phyloP scores from a whole-genome alignment of 2,797 vertebrate species.

The Sebastes iracundus region DNA sequence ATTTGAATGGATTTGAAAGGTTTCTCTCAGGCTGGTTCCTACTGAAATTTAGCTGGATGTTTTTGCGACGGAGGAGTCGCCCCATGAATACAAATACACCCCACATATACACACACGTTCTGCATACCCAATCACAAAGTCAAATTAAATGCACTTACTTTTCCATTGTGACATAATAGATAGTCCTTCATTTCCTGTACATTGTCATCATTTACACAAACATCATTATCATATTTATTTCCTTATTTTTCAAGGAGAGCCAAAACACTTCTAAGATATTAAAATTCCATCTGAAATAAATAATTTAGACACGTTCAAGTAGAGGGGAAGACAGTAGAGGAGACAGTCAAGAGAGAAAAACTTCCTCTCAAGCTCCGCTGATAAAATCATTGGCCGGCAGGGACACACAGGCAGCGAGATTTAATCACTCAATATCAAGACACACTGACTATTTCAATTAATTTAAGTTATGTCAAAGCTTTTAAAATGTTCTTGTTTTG shows the following conservation, averaged over 20 bases:
- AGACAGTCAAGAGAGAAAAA: slow-evolving; percentile 8
- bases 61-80: slow-evolving; percentile 16
- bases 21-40: slow-evolving; percentile 44
- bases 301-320: slow-evolving; percentile 28
- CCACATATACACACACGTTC: not conserved
- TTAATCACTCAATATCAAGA: slow-evolving; percentile 46
- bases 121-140: slow-evolving; percentile 2
- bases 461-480: slow-evolving; percentile 15
- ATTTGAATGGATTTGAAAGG: slow-evolving; percentile 69
- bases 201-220: slow-evolving; percentile 26
- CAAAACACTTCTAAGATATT: slow-evolving; percentile 16
- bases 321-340: slow-evolving; percentile 1
- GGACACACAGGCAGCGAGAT: slow-evolving; percentile 36
- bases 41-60: slow-evolving; percentile 61
- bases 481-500: slow-evolving; percentile 22
- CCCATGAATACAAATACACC: slow-evolving; percentile 46
- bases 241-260: slow-evolving; percentile 27
- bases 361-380: slow-evolving; percentile 17
- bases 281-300: slow-evolving; percentile 33
- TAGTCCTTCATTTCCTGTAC: not conserved
- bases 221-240: slow-evolving; percentile 12
- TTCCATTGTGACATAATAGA: slow-evolving; percentile 17
- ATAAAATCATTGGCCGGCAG: slow-evolving; percentile 57
- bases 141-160: slow-evolving; percentile 19
- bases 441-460: slow-evolving; percentile 37